Base-by-base conservation (phyloP, 1,140 invertebrate genomes). In the Bombus cullumanus region DNA sequence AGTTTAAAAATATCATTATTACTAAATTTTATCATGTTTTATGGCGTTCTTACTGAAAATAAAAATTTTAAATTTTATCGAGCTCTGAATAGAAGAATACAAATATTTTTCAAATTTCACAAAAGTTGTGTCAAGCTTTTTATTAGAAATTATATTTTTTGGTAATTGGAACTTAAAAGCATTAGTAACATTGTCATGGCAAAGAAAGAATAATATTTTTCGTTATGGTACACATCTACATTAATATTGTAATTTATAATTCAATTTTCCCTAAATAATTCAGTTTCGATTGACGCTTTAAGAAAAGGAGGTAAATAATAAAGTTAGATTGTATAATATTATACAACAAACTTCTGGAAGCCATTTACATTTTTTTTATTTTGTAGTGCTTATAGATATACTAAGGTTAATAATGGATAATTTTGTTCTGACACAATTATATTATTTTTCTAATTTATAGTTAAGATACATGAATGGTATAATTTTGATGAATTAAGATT, bases 271-370 rank as follows among this genome's bases (percentile, higher is more conserved):
- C 1, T 22, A 3, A 77, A 22, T 62, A 39, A 77, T 39, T 13
- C 10, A 31, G n/a, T 64, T 39, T 64, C 10, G 8, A 31, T 64
- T 66, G 4, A 41, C 2, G 62, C 15, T 34, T 18, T 31, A 43
- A 34, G 31, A 64, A 34, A 22, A 59, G 6, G 66, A 37, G 3
- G 18, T 74, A 6, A 53, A 69, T 22, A 34, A 9, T 59, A 34
- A 73, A 73, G 12, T 22, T 57, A 18, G 13, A 66, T 25, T 1
- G 22, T 69, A 28, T 34, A 15, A 64, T 25, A 34, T 37, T 57
- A 37, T 47, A 64, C 18, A 47, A 18, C 9, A 66, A 62, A 80
- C 12, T 75, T 88, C 81, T 86, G 85, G 89, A 89, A 78, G 88
- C 76, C 78, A 89, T 90, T 25, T 37, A n/a, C 2, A 71, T 74